A percentile compares a stretch with the other conserved stretches of the same genome.
These are phyloP conservation scores for Tenebrio molitor DNA, from an alignment of 1,140 invertebrate species.

Conservation along the genomic window DNA sequence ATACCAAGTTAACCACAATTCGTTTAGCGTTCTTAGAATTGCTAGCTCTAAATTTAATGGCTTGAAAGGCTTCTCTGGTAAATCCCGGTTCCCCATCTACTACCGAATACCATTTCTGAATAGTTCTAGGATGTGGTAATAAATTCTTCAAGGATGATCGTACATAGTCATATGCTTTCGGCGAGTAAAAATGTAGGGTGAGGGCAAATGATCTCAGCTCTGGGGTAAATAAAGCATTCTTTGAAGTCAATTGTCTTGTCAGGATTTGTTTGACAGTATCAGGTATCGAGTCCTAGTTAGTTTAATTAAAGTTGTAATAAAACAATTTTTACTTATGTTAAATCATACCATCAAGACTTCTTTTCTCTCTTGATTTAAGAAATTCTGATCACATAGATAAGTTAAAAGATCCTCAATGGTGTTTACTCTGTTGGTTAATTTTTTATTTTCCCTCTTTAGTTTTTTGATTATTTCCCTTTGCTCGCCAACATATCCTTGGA, in stretches of 20 bases:
- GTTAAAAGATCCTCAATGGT: too few species aligned
- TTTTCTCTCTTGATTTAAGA: too few species aligned
- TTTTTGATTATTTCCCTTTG: too few species aligned
- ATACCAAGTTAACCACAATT: not conserved
- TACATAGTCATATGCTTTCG: slow-evolving; percentile 65
- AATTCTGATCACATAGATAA: too few species aligned
- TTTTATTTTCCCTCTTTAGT: too few species aligned
- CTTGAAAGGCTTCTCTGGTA: slow-evolving; percentile 54
- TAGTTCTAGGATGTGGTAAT: slow-evolving; percentile 64
- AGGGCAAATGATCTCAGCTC: slow-evolving; percentile 52
- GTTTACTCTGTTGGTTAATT: too few species aligned
- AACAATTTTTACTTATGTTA: too few species aligned
- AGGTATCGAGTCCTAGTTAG: not conserved
- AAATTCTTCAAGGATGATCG: slow-evolving; percentile 61
- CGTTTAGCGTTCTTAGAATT: not conserved
- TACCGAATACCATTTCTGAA: slow-evolving; percentile 63
- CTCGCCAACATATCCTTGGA: too few species aligned
- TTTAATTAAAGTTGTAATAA: too few species aligned
- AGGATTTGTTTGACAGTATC: not conserved
- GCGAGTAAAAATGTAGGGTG: slow-evolving; percentile 58
- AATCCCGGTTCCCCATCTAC: slow-evolving; percentile 64
- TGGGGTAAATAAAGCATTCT: too few species aligned
- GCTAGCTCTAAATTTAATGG: not conserved
- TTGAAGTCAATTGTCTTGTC: too few species aligned
- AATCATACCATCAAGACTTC: too few species aligned